Base-by-base conservation (phyloP, 2,797 vertebrate species). In the Lithobates sylvaticus region DNA sequence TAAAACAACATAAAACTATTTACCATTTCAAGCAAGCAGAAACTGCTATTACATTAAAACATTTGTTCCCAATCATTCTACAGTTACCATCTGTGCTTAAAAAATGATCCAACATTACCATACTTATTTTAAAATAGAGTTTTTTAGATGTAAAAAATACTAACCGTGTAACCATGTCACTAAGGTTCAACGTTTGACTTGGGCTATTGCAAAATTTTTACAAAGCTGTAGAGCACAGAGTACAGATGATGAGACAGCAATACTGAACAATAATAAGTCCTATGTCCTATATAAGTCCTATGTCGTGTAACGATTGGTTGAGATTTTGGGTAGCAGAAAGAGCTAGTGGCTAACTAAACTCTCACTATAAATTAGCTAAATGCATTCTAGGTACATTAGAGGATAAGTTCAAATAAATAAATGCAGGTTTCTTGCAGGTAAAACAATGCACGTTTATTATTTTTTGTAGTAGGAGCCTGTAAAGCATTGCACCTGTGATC, bases 111-210 rank as follows among this genome's bases (percentile, higher is more conserved):
- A 26, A 12, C 16, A 29, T 67, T 74, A 44, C 61, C 84, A 88
- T 0, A 0, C 89, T 61, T 58, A 3, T 61, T 71, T 85, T 23
- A 86, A 89, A 90, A 89, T 47, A 88, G 88, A 86, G 29, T 72
- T 81, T 88, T 78, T 84, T 88, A 73, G 80, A 42, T 73, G 85
- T 89, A 84, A 88, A 69, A 88, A 84, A 88, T 2, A 36, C 42
- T 47, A 87, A 85, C 44, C 39, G 23, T 44, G 44, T 75, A 47
- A 47, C 44, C 12, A 15, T 13, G 44, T 47, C 44, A 83, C 83
- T 84, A 81, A 81, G 69, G 72, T 85, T 50, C 70, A 79, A 88
- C 86, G 88, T 77, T 77, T 84, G 86, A 86, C 81, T 44, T 83
- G 76, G 81, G 83, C 84, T 76, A 72, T 16, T 68, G 68, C 78